These are phyloP conservation scores for Colinus virginianus DNA, from an alignment of 2,113 vertebrate species.

Conservation along the genomic window DNA sequence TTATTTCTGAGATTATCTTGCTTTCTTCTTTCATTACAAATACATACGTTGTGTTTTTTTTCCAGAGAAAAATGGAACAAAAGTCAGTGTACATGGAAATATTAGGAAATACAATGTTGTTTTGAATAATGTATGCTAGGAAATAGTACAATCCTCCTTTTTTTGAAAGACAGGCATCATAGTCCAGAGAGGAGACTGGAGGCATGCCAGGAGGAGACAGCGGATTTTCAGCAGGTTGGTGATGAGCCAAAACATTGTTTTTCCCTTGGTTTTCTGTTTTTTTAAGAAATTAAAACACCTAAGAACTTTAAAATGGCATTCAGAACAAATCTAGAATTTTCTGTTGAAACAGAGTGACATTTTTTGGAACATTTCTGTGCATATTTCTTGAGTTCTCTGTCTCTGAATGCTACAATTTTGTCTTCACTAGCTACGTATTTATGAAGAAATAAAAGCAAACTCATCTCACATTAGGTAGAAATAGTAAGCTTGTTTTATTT, in stretches of 20 bases:
- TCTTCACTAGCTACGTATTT: neutral
- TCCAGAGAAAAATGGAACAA: neutral
- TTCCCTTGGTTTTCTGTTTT: neutral
- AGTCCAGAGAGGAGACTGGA: neutral
- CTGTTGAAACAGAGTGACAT: neutral
- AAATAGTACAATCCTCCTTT: neutral
- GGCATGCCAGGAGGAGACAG: neutral
- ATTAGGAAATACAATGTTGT: neutral
- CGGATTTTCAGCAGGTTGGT: neutral
- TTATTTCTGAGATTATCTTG: neutral
- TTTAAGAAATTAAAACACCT: neutral
- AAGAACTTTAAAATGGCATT: neutral
- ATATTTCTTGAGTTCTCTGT: neutral
- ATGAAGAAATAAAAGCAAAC: neutral
- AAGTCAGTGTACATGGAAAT: neutral
- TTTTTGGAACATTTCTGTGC: neutral
- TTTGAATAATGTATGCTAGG: neutral
- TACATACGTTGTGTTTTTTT: neutral
- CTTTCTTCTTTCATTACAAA: neutral
- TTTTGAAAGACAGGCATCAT: neutral
- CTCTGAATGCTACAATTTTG: neutral
- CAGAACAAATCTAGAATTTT: neutral
- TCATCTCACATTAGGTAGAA: neutral
- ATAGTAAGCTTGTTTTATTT: neutral
- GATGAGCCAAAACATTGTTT: neutral